Conservation (phyloP, 2,888 invertebrate species). For the Tiliacea citrago region DNA sequence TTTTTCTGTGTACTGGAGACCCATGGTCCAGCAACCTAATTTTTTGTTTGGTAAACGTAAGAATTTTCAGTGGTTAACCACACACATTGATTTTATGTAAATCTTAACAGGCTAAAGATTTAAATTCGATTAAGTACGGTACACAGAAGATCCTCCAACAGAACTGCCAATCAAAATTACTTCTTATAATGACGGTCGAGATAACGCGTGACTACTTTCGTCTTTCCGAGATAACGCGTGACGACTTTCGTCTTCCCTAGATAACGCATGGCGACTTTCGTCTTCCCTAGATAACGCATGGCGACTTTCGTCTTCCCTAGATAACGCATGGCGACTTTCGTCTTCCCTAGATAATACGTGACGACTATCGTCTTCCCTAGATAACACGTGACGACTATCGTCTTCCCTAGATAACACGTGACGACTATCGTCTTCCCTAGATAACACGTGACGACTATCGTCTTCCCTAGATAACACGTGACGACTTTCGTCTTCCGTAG, state of each 20-base stretch:
- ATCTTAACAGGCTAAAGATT: not conserved
- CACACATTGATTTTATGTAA: not conserved
- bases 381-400: no score
- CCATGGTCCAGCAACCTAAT: not conserved
- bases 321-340: not conserved
- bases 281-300: not conserved
- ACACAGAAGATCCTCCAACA: not conserved
- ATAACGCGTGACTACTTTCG: not conserved
- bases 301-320: not conserved
- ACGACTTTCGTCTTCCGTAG: not conserved
- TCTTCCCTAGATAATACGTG: no score
- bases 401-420: not conserved
- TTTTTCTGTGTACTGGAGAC: not conserved
- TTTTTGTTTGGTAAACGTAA: not conserved
- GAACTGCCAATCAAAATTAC: not conserved
- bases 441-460: no score
- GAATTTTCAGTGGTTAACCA: not conserved
- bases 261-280: no score
- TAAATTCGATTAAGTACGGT: not conserved
- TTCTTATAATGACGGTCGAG: not conserved
- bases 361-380: no score
- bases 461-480: no score
- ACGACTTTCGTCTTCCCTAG: no score
- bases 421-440: not conserved
- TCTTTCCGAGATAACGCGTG: no score